Percentiles rank a stretch among this genome's conserved stretches.
These are phyloP conservation scores for Kradibia gibbosae DNA, from an alignment of 1,140 invertebrate species.

Conservation along the genomic window DNA sequence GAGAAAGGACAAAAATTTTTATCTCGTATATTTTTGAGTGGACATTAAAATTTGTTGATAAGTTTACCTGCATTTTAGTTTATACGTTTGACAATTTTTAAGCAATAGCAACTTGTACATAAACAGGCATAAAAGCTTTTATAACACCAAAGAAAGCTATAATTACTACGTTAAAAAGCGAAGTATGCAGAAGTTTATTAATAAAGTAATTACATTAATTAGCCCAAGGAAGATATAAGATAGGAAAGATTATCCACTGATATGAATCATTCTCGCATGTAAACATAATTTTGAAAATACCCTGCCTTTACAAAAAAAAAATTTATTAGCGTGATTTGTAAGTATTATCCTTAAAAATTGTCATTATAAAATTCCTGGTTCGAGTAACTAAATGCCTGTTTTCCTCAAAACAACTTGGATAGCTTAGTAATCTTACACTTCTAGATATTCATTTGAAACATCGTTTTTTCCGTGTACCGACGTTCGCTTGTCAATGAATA, in stretches of 20 bases:
- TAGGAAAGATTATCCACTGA: too few relatives aligned
- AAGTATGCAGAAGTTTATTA: too few relatives aligned
- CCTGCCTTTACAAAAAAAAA: slow-evolving; percentile 16
- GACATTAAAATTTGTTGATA: too few relatives aligned
- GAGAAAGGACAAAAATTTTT: too few relatives aligned
- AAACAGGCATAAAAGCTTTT: too few relatives aligned
- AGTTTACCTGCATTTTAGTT: too few relatives aligned
- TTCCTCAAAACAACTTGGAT: background rate
- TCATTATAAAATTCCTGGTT: background rate
- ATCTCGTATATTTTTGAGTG: too few relatives aligned
- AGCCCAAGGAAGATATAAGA: background rate
- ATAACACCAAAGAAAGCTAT: too few relatives aligned
- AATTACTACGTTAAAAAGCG: too few relatives aligned
- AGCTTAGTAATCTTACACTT: background rate
- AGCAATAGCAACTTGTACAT: too few relatives aligned
- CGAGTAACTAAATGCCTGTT: background rate
- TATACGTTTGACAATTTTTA: too few relatives aligned
- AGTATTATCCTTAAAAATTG: background rate
- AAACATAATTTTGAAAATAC: background rate
- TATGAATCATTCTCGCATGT: background rate
- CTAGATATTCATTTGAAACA: background rate
- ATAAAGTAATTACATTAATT: background rate
- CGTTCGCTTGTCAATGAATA: background rate
- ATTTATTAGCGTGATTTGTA: background rate
- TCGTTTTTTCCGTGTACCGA: background rate